Conservation (phyloP, 2,797 vertebrate species). For the Melanotaenia maccullochi region DNA sequence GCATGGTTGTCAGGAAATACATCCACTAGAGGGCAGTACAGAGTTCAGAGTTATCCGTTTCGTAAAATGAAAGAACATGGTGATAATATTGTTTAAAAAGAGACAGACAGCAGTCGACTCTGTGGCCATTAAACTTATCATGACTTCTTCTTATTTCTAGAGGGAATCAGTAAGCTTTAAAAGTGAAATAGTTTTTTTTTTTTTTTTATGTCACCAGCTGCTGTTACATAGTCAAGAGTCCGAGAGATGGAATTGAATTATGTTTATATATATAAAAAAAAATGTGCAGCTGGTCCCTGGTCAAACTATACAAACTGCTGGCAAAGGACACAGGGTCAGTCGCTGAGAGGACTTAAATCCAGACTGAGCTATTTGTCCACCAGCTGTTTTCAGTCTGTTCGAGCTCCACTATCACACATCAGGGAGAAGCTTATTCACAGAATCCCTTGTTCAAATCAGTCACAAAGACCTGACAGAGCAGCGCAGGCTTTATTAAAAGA, state of each 20-base stretch:
- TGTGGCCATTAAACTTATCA: too few species aligned
- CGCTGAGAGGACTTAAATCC: constrained; percentile 10
- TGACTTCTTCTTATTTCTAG: too few species aligned
- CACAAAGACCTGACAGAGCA: constrained; percentile 1
- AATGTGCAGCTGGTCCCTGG: neutral
- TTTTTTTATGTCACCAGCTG: too few species aligned
- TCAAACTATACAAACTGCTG: neutral
- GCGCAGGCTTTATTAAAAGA: constrained; percentile 21
- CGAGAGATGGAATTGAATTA: neutral
- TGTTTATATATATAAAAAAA: neutral
- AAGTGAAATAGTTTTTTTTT: neutral
- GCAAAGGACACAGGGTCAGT: constrained; percentile 10
- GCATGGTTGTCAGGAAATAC: too few species aligned
- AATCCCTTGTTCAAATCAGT: constrained; percentile 3
- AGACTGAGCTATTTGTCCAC: constrained; percentile 15
- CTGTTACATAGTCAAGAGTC: neutral
- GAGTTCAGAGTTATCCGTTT: too few species aligned
- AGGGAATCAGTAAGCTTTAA: neutral
- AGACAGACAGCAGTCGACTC: too few species aligned
- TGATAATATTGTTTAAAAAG: too few species aligned
- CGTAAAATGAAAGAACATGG: too few species aligned
- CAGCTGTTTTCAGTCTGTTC: constrained; percentile 13
- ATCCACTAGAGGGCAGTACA: too few species aligned
- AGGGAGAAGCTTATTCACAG: neutral
- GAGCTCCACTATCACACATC: constrained; percentile 13